Conservation (phyloP, 1,140 invertebrate species). For the Scylla paramamosain region DNA sequence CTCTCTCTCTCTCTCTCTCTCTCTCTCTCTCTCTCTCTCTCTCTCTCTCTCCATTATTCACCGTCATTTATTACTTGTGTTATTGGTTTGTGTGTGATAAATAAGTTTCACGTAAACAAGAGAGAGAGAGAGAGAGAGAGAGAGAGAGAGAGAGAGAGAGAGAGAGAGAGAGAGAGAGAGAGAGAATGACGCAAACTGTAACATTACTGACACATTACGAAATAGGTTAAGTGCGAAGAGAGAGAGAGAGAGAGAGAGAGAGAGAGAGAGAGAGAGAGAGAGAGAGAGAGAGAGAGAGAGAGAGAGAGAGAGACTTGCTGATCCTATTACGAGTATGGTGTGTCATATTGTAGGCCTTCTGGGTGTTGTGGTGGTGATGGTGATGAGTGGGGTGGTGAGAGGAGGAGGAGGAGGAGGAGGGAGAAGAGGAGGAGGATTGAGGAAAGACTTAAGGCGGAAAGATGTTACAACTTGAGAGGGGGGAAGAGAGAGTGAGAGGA, state of each 20-base stretch:
- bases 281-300: slow-evolving; percentile 16
- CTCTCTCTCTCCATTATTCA: slow-evolving; percentile 43
- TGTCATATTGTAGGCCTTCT: not conserved
- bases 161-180: slow-evolving; percentile 30
- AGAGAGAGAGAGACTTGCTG: slow-evolving; percentile 31
- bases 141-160: slow-evolving; percentile 32
- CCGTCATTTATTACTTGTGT: not conserved
- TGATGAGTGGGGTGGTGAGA: not conserved
- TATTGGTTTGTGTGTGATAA: not conserved
- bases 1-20: slow-evolving; percentile 54
- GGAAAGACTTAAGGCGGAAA: too few species aligned
- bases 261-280: slow-evolving; percentile 52
- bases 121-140: slow-evolving; percentile 19
- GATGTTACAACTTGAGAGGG: not conserved
- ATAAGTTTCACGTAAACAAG: not conserved
- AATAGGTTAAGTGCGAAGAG: not conserved
- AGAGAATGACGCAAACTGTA: not conserved
- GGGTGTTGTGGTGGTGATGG: not conserved
- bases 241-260: slow-evolving; percentile 38
- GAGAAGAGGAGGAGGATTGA: too few species aligned
- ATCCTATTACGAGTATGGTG: not conserved
- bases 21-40: slow-evolving; percentile 66
- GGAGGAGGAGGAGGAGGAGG: not conserved
- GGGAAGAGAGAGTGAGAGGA: not conserved
- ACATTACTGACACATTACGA: slow-evolving; percentile 31